Conservation (phyloP, 2,797 vertebrate species). For the Sebastes iracundus region DNA sequence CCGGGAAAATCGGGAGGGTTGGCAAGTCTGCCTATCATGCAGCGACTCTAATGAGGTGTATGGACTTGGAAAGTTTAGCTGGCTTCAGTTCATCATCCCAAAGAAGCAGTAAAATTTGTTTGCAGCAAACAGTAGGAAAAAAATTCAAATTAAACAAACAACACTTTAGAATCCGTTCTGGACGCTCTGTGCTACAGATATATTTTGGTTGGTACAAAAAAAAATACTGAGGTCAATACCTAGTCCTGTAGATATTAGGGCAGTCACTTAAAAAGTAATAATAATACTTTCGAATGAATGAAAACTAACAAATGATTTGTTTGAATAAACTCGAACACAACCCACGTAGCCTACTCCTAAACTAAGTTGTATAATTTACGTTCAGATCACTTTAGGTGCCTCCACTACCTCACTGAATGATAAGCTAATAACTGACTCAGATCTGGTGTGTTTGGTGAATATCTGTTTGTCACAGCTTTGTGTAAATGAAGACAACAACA, state of each 20-base stretch:
- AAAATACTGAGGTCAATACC: background rate
- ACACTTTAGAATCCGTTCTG: background rate
- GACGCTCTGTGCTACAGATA: background rate
- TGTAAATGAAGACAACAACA: background rate
- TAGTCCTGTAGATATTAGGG: background rate
- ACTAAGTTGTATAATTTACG: background rate
- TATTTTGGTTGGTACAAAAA: background rate
- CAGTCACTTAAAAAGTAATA: background rate
- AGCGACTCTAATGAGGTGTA: background rate
- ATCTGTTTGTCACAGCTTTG: background rate
- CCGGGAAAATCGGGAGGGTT: too few relatives aligned
- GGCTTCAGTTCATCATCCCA: background rate
- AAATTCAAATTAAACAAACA: background rate
- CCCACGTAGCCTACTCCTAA: background rate
- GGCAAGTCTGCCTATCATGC: background rate
- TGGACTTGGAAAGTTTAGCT: background rate
- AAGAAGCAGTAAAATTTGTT: conserved; percentile 20
- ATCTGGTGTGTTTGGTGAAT: background rate
- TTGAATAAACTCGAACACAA: background rate
- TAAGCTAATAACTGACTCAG: background rate
- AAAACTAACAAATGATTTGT: background rate
- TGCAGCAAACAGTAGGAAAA: background rate
- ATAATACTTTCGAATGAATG: background rate
- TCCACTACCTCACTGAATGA: background rate
- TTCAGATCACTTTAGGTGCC: background rate